Evolutionary conservation across 2,888 invertebrate genomes (phyloP).

Genomic region (Allolobophora icterica): DNA sequence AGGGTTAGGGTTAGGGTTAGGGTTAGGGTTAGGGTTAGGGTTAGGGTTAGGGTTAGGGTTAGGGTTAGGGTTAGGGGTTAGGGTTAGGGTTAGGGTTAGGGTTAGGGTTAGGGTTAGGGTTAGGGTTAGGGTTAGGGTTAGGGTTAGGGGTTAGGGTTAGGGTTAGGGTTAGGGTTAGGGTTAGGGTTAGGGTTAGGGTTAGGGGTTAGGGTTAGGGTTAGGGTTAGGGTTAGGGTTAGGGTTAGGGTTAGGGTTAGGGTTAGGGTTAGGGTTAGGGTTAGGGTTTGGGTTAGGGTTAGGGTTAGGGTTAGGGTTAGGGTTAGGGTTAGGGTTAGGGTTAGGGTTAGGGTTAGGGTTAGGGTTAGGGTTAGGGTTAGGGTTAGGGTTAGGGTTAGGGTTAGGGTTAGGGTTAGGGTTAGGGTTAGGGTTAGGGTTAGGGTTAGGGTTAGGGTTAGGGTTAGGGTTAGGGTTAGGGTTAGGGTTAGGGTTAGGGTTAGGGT

Average conservation of each 20-base stretch:
- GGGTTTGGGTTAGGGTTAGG: constrained; percentile 48
- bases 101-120: constrained; percentile 43
- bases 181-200: constrained; percentile 43
- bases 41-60: constrained; percentile 39
- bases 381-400: constrained; percentile 50
- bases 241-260: constrained; percentile 44
- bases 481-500: constrained; percentile 31
- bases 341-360: constrained; percentile 45
- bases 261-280: constrained; percentile 51
- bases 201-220: constrained; percentile 45
- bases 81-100: constrained; percentile 46
- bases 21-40: constrained; percentile 40
- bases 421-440: constrained; percentile 46
- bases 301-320: constrained; percentile 50
- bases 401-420: constrained; percentile 49
- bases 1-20: constrained; percentile 40
- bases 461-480: constrained; percentile 41
- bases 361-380: constrained; percentile 44
- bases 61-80: constrained; percentile 42
- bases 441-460: constrained; percentile 44
- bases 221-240: constrained; percentile 47
- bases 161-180: constrained; percentile 44
- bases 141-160: constrained; percentile 46
- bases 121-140: constrained; percentile 43
- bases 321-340: constrained; percentile 47